Percentiles rank a stretch among this genome's conserved stretches.
These are phyloP conservation scores for Bilobella aurantiaca DNA, from an alignment of 1,140 invertebrate genomes.

Conservation along the genomic window DNA sequence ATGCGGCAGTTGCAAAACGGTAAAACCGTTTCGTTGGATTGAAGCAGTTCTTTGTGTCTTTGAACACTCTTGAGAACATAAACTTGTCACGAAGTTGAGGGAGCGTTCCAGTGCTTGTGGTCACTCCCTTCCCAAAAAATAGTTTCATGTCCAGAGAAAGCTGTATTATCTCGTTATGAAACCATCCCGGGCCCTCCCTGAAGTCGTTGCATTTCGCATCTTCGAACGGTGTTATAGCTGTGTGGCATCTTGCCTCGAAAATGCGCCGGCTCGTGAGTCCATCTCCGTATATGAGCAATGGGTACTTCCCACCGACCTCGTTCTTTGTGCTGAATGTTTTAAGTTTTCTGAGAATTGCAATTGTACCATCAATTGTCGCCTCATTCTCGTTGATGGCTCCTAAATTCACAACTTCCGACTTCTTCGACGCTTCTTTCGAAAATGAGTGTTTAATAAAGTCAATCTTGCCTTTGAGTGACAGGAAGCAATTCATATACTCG, in stretches of 20 bases:
- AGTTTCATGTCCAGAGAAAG: not conserved
- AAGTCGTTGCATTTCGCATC: not conserved
- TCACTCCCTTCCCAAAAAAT: not conserved
- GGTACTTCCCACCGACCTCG: not conserved
- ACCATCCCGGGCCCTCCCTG: not conserved
- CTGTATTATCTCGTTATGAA: not conserved
- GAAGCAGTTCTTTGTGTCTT: not conserved
- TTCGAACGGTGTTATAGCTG: not conserved
- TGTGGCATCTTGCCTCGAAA: not conserved
- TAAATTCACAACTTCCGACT: not conserved
- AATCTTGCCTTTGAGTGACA: not conserved
- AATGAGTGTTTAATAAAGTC: not conserved
- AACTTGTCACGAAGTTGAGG: not conserved
- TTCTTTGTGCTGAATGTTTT: not conserved
- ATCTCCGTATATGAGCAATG: not conserved
- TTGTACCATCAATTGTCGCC: not conserved
- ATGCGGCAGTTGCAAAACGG: not conserved
- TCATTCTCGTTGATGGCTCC: not conserved
- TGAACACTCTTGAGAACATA: not conserved
- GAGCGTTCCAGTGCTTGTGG: not conserved
- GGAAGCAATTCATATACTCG: not conserved
- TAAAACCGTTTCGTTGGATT: not conserved
- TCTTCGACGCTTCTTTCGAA: not conserved
- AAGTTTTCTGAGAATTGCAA: not conserved
- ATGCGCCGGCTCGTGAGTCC: not conserved